Evolutionary conservation across 2,888 invertebrate genomes (phyloP).

Genomic region (Thecocarcelia acutangulata): DNA sequence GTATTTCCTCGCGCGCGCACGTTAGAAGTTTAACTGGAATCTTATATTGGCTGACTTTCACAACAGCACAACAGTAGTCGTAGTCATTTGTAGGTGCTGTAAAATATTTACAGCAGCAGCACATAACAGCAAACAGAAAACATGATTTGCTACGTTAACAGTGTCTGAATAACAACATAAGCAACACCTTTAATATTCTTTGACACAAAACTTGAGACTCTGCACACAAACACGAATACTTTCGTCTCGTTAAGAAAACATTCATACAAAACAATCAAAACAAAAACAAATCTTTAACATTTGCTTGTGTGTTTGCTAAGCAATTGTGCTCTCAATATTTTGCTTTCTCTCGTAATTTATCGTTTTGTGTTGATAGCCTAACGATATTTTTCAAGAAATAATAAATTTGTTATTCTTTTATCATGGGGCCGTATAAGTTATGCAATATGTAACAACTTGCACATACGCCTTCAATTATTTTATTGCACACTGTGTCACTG

Average conservation of each 20-base stretch:
- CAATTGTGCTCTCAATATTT: neutral
- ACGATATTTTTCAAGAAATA: neutral
- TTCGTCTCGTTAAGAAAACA: conserved; percentile 6
- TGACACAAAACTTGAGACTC: conserved; percentile 26
- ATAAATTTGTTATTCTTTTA: neutral
- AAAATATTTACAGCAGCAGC: conserved; percentile 23
- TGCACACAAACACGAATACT: neutral
- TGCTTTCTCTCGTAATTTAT: neutral
- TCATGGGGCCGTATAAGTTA: conserved; percentile 64
- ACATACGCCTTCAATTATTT: conserved; percentile 39
- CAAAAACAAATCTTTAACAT: conserved; percentile 36
- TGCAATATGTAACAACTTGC: conserved; percentile 9
- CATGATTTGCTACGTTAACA: conserved; percentile 37
- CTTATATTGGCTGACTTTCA: conserved; percentile 63
- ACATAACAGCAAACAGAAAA: conserved; percentile 41
- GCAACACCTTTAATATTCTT: conserved; percentile 46
- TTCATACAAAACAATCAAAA: too few relatives aligned
- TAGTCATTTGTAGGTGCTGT: neutral
- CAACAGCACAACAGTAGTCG: conserved; percentile 49
- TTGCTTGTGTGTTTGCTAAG: too few relatives aligned
- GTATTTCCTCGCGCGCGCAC: conserved; percentile 72
- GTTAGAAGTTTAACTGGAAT: conserved; percentile 72
- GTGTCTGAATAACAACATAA: conserved; percentile 62
- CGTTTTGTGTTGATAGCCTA: neutral
- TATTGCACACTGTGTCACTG: conserved; percentile 50